Conservation (phyloP, 2,113 vertebrate species). For the Rhagologus leucostigma region DNA sequence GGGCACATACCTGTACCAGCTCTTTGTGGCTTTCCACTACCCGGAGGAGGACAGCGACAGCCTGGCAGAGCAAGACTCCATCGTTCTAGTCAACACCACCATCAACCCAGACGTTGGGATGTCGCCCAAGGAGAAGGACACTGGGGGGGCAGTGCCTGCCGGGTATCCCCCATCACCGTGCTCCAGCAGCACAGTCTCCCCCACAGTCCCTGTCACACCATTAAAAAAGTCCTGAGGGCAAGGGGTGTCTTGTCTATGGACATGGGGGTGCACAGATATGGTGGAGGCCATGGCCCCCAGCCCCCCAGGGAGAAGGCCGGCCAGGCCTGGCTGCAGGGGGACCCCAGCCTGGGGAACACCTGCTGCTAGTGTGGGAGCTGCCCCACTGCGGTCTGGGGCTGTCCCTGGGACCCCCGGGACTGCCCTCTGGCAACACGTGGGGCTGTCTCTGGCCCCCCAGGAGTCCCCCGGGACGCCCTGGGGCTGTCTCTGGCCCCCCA, state of each 20-base stretch:
- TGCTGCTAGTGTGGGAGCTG: neutral
- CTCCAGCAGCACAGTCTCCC: accelerated
- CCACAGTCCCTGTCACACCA: neutral
- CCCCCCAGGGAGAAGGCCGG: neutral
- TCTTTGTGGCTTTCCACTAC: constrained; percentile 78
- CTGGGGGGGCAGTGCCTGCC: accelerated
- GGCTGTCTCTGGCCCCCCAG: neutral
- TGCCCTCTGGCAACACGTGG: no score
- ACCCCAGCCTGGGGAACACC: neutral
- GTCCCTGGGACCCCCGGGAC: no score
- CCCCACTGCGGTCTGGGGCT: neutral
- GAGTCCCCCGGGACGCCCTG: neutral
- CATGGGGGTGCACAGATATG: neutral
- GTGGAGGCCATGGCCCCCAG: neutral
- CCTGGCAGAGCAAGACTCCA: neutral
- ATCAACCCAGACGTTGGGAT: accelerated
- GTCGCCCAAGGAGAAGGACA: accelerated
- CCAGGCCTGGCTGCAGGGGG: neutral
- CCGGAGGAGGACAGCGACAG: neutral
- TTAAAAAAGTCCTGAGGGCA: neutral
- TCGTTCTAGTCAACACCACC: neutral
- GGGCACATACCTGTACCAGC: constrained; percentile 72
- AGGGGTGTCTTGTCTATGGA: neutral
- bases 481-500: neutral
- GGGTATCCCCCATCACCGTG: accelerated